Conservation (phyloP, 2,113 vertebrate species). For the Platichthys stellatus region DNA sequence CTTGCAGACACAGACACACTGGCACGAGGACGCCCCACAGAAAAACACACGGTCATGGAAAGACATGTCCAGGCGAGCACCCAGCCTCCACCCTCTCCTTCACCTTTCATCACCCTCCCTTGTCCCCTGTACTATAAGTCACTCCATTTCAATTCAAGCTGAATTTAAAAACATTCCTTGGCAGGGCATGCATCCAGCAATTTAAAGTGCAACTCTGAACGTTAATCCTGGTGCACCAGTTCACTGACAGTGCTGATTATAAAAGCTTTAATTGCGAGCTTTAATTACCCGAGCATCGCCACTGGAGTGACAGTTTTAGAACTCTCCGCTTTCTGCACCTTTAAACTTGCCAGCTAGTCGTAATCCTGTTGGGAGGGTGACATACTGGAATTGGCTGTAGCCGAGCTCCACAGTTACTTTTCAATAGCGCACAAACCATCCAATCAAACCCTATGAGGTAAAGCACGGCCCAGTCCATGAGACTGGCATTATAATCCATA, state of each 20-base stretch:
- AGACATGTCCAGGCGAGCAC: conserved; percentile 9
- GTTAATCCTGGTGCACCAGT: conserved; percentile 71
- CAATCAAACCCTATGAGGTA: conserved; percentile 61
- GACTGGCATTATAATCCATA: conserved; percentile 21
- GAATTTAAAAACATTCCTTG: conserved; percentile 62
- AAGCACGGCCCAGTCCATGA: conserved; percentile 40
- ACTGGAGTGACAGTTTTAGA: conserved; percentile 68
- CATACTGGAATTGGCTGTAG: conserved; percentile 60
- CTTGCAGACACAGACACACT: conserved; percentile 29
- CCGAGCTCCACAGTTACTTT: conserved; percentile 46
- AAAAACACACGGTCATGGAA: conserved; percentile 43
- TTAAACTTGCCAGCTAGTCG: conserved; percentile 63
- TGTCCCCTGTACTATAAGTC: conserved; percentile 42
- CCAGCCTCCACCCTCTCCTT: conserved; percentile 28
- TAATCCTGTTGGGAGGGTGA: conserved; percentile 68
- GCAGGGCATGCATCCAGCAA: conserved; percentile 48
- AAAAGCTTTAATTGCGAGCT: conserved; percentile 76
- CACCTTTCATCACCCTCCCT: conserved; percentile 24
- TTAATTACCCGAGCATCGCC: conserved; percentile 72
- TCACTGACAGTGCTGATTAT: conserved; percentile 75
- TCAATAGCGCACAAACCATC: conserved; percentile 62
- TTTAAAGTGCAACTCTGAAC: conserved; percentile 65
- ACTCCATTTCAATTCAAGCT: conserved; percentile 49
- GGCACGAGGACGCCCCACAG: conserved; percentile 17
- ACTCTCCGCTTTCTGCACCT: conserved; percentile 65